Evolutionary conservation across 2,888 invertebrate genomes (phyloP).

Genomic region (Caenorhabditis sp.): DNA sequence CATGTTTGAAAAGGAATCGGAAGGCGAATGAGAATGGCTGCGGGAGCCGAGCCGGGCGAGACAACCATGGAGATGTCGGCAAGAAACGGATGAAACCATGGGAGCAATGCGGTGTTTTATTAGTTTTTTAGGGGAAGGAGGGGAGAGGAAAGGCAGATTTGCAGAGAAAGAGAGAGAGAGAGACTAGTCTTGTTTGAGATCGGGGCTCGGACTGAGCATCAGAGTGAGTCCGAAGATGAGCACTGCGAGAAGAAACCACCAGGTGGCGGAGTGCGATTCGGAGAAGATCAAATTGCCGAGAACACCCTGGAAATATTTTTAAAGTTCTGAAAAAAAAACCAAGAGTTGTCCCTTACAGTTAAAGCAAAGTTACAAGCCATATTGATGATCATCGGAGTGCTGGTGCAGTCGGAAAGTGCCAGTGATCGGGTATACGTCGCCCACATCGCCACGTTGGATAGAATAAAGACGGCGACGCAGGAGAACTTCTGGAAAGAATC

Average conservation of each 20-base stretch:
- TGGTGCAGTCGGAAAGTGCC: slow-evolving; percentile 39
- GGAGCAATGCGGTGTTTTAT: too few species aligned
- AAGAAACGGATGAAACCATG: slow-evolving; percentile 31
- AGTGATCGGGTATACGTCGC: slow-evolving; percentile 52
- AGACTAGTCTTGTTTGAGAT: slow-evolving; percentile 29
- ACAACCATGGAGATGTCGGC: slow-evolving; percentile 13
- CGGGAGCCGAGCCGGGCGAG: neutral
- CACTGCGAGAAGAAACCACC: slow-evolving; percentile 51
- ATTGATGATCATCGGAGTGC: slow-evolving; percentile 58
- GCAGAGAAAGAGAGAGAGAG: neutral
- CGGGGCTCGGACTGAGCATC: slow-evolving; percentile 33
- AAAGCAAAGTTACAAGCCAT: slow-evolving; percentile 60
- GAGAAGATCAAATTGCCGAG: slow-evolving; percentile 48
- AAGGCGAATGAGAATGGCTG: slow-evolving; percentile 7
- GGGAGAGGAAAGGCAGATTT: neutral
- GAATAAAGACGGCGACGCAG: slow-evolving; percentile 45
- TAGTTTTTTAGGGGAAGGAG: too few species aligned
- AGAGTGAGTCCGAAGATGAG: slow-evolving; percentile 52
- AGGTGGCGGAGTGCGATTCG: slow-evolving; percentile 45
- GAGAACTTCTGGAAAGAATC: slow-evolving; percentile 24
- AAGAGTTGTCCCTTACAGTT: slow-evolving; percentile 24
- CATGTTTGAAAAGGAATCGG: slow-evolving; percentile 15
- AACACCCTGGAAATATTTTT: slow-evolving; percentile 43
- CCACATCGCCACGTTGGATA: slow-evolving; percentile 60
- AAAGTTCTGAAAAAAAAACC: neutral